These are phyloP conservation scores for Alaudala cheleensis DNA, from an alignment of 2,113 vertebrate genomes.

Conservation along the genomic window DNA sequence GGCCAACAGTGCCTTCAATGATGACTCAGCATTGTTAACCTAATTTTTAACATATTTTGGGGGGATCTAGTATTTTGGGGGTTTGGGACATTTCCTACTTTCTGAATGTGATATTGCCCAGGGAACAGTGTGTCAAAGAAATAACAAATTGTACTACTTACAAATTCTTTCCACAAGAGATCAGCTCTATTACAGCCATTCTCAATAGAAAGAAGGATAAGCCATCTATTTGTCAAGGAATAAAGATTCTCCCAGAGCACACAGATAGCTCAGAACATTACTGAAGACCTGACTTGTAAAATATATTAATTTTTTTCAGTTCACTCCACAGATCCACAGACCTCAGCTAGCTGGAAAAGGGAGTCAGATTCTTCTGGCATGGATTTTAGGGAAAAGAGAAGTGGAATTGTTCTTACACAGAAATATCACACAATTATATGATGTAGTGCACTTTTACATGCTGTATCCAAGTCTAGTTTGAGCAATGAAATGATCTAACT, in stretches of 20 bases:
- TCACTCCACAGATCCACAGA: background rate
- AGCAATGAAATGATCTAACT: background rate
- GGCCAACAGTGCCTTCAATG: background rate
- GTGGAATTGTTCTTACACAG: background rate
- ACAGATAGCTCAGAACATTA: background rate
- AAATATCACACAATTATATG: background rate
- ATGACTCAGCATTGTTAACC: background rate
- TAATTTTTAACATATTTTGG: background rate
- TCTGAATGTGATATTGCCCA: background rate
- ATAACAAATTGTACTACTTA: background rate
- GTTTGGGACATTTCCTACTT: background rate
- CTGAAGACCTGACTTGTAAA: background rate
- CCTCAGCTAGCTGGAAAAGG: background rate
- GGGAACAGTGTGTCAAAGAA: background rate
- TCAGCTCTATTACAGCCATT: background rate
- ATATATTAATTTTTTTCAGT: background rate
- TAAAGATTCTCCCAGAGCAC: background rate
- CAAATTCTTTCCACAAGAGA: background rate
- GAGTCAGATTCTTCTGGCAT: background rate
- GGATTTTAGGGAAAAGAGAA: background rate
- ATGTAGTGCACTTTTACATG: background rate
- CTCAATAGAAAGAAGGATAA: background rate
- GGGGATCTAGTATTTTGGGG: accelerated
- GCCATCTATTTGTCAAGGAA: background rate
- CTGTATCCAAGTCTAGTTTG: background rate